phyloP scores from a whole-genome alignment of 2,797 vertebrate genomes.

The Sebastes diploproa region DNA sequence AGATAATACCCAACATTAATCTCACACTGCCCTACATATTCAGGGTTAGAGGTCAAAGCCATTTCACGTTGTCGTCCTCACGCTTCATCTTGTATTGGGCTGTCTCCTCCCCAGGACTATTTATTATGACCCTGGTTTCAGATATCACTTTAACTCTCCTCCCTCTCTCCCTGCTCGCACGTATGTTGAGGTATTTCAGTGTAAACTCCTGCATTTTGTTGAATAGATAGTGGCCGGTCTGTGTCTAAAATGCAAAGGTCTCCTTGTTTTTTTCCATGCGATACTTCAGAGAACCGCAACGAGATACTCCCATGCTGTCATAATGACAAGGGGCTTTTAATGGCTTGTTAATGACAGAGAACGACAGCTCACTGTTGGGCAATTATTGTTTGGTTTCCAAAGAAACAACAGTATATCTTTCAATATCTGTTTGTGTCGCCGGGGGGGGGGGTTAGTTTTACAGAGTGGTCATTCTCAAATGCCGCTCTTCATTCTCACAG shows the following conservation, averaged over 20 bases:
- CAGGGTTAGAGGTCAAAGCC: slow-evolving; percentile 71
- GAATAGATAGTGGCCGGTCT: background rate
- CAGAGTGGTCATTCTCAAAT: slow-evolving; percentile 23
- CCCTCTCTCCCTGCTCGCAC: background rate
- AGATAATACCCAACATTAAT: slow-evolving; percentile 78
- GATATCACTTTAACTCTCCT: slow-evolving; percentile 37
- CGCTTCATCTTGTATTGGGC: slow-evolving; percentile 38
- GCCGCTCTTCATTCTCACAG: background rate
- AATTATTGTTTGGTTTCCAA: slow-evolving; percentile 40
- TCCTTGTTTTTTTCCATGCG: slow-evolving; percentile 21
- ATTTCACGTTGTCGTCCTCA: slow-evolving; percentile 66
- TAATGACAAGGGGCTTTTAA: slow-evolving; percentile 44
- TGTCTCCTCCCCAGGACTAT: slow-evolving; percentile 35
- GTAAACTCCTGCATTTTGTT: slow-evolving; percentile 1
- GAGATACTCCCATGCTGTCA: slow-evolving; percentile 20
- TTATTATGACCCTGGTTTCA: slow-evolving; percentile 57
- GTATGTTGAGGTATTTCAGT: background rate
- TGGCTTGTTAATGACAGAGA: slow-evolving; percentile 55
- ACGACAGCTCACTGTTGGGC: slow-evolving; percentile 6
- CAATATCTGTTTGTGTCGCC: slow-evolving; percentile 13
- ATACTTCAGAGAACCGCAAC: slow-evolving; percentile 17
- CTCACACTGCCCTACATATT: slow-evolving; percentile 70
- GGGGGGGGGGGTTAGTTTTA: slow-evolving; percentile 11
- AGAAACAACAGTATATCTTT: slow-evolving; percentile 37
- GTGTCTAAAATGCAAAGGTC: slow-evolving; percentile 1